Evolutionary conservation across 2,888 invertebrate species (phyloP), one percentile per base, ranked within the genome.

Genomic region (Blastobasis lacticolella): DNA sequence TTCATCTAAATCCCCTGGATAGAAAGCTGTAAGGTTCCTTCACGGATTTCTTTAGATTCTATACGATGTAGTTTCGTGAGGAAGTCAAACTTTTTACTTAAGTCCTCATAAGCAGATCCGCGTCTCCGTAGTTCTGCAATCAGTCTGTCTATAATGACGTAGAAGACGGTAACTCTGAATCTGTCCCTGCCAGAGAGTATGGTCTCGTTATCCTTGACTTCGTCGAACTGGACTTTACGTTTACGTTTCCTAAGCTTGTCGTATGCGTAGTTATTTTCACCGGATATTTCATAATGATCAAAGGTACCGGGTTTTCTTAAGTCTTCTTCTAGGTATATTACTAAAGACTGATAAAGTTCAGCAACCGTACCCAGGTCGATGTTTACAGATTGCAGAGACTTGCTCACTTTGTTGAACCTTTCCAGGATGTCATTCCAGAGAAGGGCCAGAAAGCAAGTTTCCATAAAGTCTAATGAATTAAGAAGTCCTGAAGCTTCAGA

Each of bases 341-440:
- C 42, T 37, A 37, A 38, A 51, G 45, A 50, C 37, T 49, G 7
- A 45, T 54, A 52, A 38, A 54, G 51, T 48, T 56, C 49, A 38
- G 49, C 5, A 36, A 44, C 45, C 41, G 50, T 50, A 41, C 51
- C 47, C 46, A 51, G 46, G 53, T 50, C 53, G 46, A 53, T 49
- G 38, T 45, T 47, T 45, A 51, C 50, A 45, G 47, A 47, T 50
- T 54, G 52, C 51, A 52, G 49, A 10, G 52, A 48, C 49, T 48
- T 50, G 49, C 43, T 53, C 45, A 49, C 51, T 47, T 53, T 47
- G 37, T 51, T 56, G 44, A 51, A 43, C 38, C 49, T 51, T 51
- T 49, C 53, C 54, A 57, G 55, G 54, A 53, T 40, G 49, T 38
- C 52, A 54, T 51, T 51, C 57, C 57, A 57, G 5, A 54, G 10